Base-by-base conservation (phyloP, 2,888 invertebrate genomes). In the Dugesia japonica region DNA sequence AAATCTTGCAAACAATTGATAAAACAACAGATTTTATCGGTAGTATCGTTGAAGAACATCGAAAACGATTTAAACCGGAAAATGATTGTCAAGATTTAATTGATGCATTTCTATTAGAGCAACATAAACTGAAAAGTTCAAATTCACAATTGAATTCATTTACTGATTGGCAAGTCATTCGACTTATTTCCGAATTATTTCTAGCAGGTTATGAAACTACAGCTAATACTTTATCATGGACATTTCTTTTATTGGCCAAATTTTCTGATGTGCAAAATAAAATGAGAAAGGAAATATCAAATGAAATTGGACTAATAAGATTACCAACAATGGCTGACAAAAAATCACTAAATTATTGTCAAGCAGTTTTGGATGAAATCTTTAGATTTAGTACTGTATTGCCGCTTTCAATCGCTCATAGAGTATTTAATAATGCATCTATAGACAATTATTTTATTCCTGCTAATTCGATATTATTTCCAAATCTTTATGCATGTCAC, bases 321-420 rank as follows among this genome's bases (percentile, higher is more conserved):
- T 26, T 71, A n/a, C 77, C 78, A 9, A 26, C 26, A 1, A 27
- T 78, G 73, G 31, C 38, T 20, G 79, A 80, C 73, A 71, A 71
- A 23, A 23, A 73, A 28, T 33, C 76, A 1, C 71, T 79, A 26
- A 79, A 78, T 4, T 79, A 77, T 73, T 73, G 78, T n/a, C 75
- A 78, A 26, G 79, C 80, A 0, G 75, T 79, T 26, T 73, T 81
- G 74, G 56, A 80, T 78, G 83, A 83, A 76, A 81, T 82, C 38
- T 82, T 83, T 78, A 80, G 83, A 26, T 79, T 82, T 15, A 83
- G 81, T 75, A 82, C 82, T 72, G 82, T 84, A 72, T 80, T 82
- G n/a, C 83, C 83, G 4, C 80, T 83, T 81, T 74, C 76, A 82
- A 56, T 56, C 17, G 26, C 79, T 81, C 15, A 80, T 82, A 26